Base-by-base conservation (phyloP, 2,888 invertebrate genomes). In the Eristalinus aeneus region DNA sequence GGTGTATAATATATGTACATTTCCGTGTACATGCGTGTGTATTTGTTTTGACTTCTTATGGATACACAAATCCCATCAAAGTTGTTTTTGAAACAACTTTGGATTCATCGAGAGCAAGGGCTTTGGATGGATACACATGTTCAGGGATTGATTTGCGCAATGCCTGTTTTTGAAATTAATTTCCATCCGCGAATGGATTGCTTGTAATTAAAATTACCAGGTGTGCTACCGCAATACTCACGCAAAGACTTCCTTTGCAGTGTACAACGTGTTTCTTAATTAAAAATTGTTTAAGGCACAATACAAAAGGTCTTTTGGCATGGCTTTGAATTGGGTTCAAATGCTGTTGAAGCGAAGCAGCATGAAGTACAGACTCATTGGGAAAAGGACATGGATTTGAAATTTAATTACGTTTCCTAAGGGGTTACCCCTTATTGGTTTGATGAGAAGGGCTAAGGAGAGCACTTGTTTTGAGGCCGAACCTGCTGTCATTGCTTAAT, bases 181-280 rank as follows among this genome's bases (percentile, higher is more conserved):
- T 75, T 79, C 83, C 32, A 71, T 39, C 74, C 65, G 67, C 74
- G 60, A 84, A 72, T 63, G 74, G 54, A 79, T 75, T 79, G 74
- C 69, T 75, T 75, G 67, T 75, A 79, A 79, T 84, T 79, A 67
- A 75, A 80, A 81, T 75, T 69, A 71, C 78, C 74, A 84, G 79
- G 75, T 84, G 79, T 79, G 74, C 61, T 56, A 27, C 71, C 65
- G 39, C 78, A 69, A 63, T 73, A 69, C 69, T 71, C 71, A 65
- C 34, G 58, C 36, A 60, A 72, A 16, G 67, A 77, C 23, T 77
- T 82, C 64, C 54, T 67, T 76, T 60, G 75, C 69, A 75, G 53
- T 36, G 69, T 22, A 53, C 61, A 81, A 71, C 61, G 71, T 58
- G 64, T 76, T 69, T 71, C 76, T 71, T 82, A 71, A 82, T 82